These are phyloP conservation scores for Hypomecis atomaria DNA, from an alignment of 2,888 invertebrate genomes.

Conservation along the genomic window DNA sequence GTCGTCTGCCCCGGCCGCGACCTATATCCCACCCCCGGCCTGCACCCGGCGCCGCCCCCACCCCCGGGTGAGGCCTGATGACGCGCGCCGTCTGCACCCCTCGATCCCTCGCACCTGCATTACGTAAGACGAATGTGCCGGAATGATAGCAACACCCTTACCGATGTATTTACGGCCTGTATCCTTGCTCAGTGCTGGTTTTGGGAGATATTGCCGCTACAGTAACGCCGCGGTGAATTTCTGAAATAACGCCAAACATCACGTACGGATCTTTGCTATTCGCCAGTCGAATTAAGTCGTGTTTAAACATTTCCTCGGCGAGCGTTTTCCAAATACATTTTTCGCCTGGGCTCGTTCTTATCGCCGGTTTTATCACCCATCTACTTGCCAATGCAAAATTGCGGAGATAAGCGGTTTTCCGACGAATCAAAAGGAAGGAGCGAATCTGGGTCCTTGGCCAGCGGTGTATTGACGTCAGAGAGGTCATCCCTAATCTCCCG, in stretches of 20 bases:
- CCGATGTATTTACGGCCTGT: conserved; percentile 33
- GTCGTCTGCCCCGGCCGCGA: conserved; percentile 79
- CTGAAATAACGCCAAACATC: conserved; percentile 5
- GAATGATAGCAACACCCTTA: conserved; percentile 52
- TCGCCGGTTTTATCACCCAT: conserved; percentile 29
- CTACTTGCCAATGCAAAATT: conserved; percentile 30
- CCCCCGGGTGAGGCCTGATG: conserved; percentile 49
- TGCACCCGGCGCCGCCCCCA: conserved; percentile 41
- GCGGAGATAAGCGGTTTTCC: conserved; percentile 28
- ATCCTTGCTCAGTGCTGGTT: conserved; percentile 22
- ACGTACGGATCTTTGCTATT: conserved; percentile 9
- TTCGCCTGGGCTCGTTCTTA: conserved; percentile 15
- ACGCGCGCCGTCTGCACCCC: conserved; percentile 50
- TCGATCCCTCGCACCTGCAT: conserved; percentile 64
- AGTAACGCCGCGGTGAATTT: conserved; percentile 6
- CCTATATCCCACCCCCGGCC: conserved; percentile 65
- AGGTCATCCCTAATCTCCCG: conserved; percentile 42
- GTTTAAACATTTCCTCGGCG: conserved; percentile 5
- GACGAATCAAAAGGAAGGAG: conserved; percentile 11
- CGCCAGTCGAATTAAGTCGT: conserved; percentile 9
- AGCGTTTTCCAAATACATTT: conserved; percentile 15
- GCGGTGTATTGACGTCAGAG: conserved; percentile 49
- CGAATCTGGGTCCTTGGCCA: conserved; percentile 34
- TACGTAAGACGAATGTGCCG: conserved; percentile 71
- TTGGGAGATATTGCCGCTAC: conserved; percentile 22